A percentile compares a stretch with the other conserved stretches of the same genome.
These are phyloP conservation scores for Blera fallax DNA, from an alignment of 2,888 invertebrate genomes.

Conservation along the genomic window DNA sequence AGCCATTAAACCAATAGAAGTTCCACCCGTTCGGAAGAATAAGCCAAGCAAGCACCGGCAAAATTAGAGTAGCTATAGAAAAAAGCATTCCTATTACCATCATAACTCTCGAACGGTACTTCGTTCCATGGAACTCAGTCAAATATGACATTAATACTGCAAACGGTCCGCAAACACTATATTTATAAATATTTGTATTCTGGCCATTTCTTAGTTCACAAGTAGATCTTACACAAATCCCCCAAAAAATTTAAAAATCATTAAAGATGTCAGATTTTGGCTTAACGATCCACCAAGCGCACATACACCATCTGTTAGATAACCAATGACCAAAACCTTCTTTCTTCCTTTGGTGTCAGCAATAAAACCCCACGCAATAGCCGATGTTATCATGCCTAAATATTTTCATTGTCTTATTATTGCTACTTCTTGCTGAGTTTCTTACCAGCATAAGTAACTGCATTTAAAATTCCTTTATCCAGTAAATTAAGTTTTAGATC, in stretches of 20 bases:
- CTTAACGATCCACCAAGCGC: constrained; percentile 86
- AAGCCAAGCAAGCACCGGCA: constrained; percentile 88
- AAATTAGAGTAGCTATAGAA: constrained; percentile 85
- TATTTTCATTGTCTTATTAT: not conserved
- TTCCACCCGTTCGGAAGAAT: constrained; percentile 86
- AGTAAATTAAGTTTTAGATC: constrained; percentile 86
- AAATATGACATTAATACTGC: constrained; percentile 88
- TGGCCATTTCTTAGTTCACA: no score
- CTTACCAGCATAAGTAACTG: constrained; percentile 88
- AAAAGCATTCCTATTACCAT: constrained; percentile 87
- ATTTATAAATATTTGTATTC: not conserved
- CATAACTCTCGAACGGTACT: constrained; percentile 86
- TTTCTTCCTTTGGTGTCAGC: constrained; percentile 89
- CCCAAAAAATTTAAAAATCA: constrained; percentile 87
- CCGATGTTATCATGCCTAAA: constrained; percentile 89
- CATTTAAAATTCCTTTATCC: constrained; percentile 88
- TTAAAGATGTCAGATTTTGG: constrained; percentile 86
- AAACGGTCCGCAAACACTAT: constrained; percentile 87
- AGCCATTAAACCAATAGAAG: constrained; percentile 80
- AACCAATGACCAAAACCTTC: constrained; percentile 86
- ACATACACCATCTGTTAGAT: constrained; percentile 85
- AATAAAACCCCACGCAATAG: constrained; percentile 89
- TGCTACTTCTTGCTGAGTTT: constrained; percentile 7
- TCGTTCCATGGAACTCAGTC: constrained; percentile 87
- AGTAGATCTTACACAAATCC: constrained; percentile 88